Conservation (phyloP, 2,888 invertebrate genomes). For the Drosophila mulleri region DNA sequence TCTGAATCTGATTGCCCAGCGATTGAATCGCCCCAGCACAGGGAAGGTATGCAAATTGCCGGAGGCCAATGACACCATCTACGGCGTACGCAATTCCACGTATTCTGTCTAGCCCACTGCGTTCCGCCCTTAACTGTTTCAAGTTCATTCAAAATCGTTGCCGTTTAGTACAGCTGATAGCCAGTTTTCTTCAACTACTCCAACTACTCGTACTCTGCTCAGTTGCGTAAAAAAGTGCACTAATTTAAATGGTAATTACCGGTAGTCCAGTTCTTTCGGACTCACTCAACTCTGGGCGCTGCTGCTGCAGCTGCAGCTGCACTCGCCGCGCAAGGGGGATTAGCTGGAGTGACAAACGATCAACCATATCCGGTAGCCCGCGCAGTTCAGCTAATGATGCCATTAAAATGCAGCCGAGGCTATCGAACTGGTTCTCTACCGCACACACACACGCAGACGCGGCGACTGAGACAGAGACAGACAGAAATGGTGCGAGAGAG, state of each 20-base stretch:
- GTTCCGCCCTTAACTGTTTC: neutral
- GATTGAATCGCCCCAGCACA: slow-evolving; percentile 45
- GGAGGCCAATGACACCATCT: slow-evolving; percentile 69
- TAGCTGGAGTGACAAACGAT: slow-evolving; percentile 74
- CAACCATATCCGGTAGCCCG: slow-evolving; percentile 77
- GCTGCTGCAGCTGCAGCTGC: slow-evolving; percentile 33
- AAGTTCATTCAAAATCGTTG: slow-evolving; percentile 54
- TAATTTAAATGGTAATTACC: slow-evolving; percentile 77
- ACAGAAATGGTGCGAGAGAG: neutral
- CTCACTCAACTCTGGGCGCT: slow-evolving; percentile 6
- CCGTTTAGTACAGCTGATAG: slow-evolving; percentile 35
- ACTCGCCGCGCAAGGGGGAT: slow-evolving; percentile 39
- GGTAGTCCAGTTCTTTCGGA: slow-evolving; percentile 8
- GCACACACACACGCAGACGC: neutral
- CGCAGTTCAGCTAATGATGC: slow-evolving; percentile 68
- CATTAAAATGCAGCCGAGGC: slow-evolving; percentile 65
- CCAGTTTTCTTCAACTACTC: neutral
- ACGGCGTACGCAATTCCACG: slow-evolving; percentile 64
- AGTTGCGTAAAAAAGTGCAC: slow-evolving; percentile 60
- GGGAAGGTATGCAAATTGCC: slow-evolving; percentile 69
- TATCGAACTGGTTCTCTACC: slow-evolving; percentile 44
- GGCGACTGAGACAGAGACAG: neutral
- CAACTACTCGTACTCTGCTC: no score
- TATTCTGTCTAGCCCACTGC: slow-evolving; percentile 21
- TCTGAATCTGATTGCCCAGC: slow-evolving; percentile 48